Percentiles rank a stretch among this genome's conserved stretches.
These are phyloP conservation scores for Actinia equina DNA, from an alignment of 64 coral and sea anemone species.

Conservation along the genomic window DNA sequence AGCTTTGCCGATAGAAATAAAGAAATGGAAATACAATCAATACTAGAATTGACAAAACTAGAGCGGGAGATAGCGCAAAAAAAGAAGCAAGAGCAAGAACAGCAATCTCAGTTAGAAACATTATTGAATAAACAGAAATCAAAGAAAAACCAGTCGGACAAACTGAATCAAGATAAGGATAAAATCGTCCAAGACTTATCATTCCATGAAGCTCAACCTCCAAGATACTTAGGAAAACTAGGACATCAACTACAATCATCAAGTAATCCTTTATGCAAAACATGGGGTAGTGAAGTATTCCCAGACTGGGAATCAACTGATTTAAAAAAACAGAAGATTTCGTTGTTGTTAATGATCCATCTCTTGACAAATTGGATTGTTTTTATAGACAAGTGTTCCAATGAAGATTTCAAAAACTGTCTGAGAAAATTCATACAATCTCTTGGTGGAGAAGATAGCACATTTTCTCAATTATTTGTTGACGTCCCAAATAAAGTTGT, in stretches of 20 bases:
- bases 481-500: neutral
- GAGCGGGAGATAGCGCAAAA: no score
- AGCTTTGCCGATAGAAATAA: no score
- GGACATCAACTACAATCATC: neutral
- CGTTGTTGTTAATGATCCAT: conserved; percentile 11
- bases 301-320: conserved; percentile 7
- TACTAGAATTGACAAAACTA: no score
- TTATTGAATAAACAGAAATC: neutral
- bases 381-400: conserved; percentile 1
- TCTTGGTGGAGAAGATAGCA: no score
- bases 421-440: neutral
- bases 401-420: conserved; percentile 5
- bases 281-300: conserved; percentile 51
- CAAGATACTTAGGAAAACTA: neutral
- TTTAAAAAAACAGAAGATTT: neutral
- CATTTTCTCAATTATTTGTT: neutral
- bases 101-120: no score
- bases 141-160: neutral
- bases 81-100: no score
- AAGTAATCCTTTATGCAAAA: conserved; percentile 11
- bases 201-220: neutral
- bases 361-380: neutral
- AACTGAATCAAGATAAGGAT: neutral
- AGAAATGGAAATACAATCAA: no score
- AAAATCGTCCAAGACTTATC: neutral